Base-by-base conservation (phyloP, 2,113 vertebrate genomes). In the Pimephales promelas region DNA sequence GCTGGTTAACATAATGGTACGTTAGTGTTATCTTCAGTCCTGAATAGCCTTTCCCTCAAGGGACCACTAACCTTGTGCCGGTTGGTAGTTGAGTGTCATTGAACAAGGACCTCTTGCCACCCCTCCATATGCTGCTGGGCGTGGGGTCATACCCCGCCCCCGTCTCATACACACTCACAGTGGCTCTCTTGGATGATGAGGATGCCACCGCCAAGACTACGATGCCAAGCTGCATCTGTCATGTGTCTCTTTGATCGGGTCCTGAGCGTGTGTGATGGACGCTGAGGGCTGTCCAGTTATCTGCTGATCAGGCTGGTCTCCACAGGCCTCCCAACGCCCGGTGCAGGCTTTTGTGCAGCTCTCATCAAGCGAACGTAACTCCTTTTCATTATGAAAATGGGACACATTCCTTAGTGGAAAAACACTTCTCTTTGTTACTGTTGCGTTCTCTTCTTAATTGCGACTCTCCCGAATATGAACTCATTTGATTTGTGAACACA, bases 191-290 rank as follows among this genome's bases (percentile, higher is more conserved):
- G 85, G 85, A 85, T 81, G 79, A 80, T 87, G n/a, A 72, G 26
- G 88, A 92, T 90, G 86, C 89, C 87, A 89, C 86, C 75, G 81
- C 87, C 88, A 71, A 84, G 79, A 86, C 82, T 85, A 90, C 89
- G 88, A 90, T 87, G 88, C 87, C 91, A 89, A 10, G 85, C 88
- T 92, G 91, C 91, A 91, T 93, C 90, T 93, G 91, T 82, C 10
- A 43, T 3, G 47, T 75, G 56, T 2, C 73, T 75, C 87, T 93
- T 92, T 92, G 86, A 91, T 94, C 90, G 74, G 64, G 85, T 82
- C 86, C 90, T 91, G 86, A 92, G 86, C 76, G 85, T 86, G 71
- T 2, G 9, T 92, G 90, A 93, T 92, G 86, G 83, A 86, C 88
- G 71, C 84, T 92, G 91, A 93, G 90, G 90, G 80, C 78, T 76